Conservation (phyloP, 2,888 invertebrate species). For the Lepidochrysops patricia region DNA sequence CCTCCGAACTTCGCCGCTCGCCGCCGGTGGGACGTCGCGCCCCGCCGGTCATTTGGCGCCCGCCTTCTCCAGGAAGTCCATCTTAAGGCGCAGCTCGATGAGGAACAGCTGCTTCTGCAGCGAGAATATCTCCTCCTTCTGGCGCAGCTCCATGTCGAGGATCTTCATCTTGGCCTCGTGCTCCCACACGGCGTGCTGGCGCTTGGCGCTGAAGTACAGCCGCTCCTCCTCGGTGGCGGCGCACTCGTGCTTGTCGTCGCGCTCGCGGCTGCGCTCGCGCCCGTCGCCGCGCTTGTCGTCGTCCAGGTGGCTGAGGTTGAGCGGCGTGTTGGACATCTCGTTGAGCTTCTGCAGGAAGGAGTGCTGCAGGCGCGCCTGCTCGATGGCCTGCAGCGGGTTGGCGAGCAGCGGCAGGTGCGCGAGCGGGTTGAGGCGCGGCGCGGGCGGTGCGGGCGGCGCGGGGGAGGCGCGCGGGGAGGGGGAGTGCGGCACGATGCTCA, state of each 20-base stretch:
- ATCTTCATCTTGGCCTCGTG: slow-evolving; percentile 72
- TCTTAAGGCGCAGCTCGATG: slow-evolving; percentile 63
- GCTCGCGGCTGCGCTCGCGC: slow-evolving; percentile 36
- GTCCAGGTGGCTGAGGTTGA: slow-evolving; percentile 64
- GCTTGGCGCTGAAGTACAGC: slow-evolving; percentile 58
- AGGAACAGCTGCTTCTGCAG: slow-evolving; percentile 67
- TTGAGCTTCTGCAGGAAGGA: slow-evolving; percentile 56
- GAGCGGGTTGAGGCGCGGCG: slow-evolving; percentile 31
- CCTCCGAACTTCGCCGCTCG: background rate
- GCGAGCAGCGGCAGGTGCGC: slow-evolving; percentile 38
- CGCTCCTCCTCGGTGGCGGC: slow-evolving; percentile 57
- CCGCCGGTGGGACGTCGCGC: background rate
- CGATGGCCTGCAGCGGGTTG: slow-evolving; percentile 55
- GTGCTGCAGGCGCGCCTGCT: slow-evolving; percentile 61
- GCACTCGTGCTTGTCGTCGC: slow-evolving; percentile 43
- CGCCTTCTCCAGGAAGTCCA: slow-evolving; percentile 70
- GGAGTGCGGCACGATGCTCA: slow-evolving; percentile 60
- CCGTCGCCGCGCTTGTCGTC: slow-evolving; percentile 44
- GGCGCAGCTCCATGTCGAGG: slow-evolving; percentile 60
- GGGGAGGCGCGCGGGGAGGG: slow-evolving; percentile 42
- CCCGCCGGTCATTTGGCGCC: slow-evolving; percentile 45
- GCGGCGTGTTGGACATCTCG: slow-evolving; percentile 60
- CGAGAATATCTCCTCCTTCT: slow-evolving; percentile 69
- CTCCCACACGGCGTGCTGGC: slow-evolving; percentile 67
- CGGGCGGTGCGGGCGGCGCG: slow-evolving; percentile 32